Conservation (phyloP, 2,797 vertebrate genomes). For the Otus scops region DNA sequence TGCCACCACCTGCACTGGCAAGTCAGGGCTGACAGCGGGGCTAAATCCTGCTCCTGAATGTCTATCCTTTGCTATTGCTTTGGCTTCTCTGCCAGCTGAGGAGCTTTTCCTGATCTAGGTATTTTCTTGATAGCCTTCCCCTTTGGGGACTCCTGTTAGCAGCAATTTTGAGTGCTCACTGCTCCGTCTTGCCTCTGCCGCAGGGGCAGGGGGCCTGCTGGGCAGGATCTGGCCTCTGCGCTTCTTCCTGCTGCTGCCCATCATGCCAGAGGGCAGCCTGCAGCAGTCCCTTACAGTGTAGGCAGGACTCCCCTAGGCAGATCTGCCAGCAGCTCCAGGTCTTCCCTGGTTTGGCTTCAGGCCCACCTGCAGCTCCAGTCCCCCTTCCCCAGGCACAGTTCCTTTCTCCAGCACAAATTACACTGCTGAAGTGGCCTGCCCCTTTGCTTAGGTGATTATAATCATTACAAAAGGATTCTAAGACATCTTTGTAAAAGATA, state of each 20-base stretch:
- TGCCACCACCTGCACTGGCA: background rate
- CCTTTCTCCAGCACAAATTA: background rate
- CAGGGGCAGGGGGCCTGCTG: background rate
- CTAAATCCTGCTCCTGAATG: background rate
- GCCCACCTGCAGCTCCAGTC: background rate
- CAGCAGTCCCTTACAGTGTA: background rate
- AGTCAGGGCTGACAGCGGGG: background rate
- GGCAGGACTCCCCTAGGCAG: background rate
- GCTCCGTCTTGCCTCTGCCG: rapidly evolving
- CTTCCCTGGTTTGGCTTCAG: background rate
- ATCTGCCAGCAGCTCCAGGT: background rate
- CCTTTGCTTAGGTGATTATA: background rate
- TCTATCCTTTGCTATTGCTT: background rate
- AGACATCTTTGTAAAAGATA: background rate
- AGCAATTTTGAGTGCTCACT: background rate
- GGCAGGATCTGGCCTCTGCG: background rate
- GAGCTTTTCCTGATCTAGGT: background rate
- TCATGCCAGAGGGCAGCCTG: background rate
- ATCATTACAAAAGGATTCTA: background rate
- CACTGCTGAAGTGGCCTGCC: background rate
- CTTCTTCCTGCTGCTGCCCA: background rate
- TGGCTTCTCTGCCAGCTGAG: background rate
- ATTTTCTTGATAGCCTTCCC: background rate
- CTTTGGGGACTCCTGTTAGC: background rate
- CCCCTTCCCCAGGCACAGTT: background rate